These are phyloP conservation scores for Caenorhabditis sp. DNA, from an alignment of 2,888 invertebrate genomes.

Conservation along the genomic window DNA sequence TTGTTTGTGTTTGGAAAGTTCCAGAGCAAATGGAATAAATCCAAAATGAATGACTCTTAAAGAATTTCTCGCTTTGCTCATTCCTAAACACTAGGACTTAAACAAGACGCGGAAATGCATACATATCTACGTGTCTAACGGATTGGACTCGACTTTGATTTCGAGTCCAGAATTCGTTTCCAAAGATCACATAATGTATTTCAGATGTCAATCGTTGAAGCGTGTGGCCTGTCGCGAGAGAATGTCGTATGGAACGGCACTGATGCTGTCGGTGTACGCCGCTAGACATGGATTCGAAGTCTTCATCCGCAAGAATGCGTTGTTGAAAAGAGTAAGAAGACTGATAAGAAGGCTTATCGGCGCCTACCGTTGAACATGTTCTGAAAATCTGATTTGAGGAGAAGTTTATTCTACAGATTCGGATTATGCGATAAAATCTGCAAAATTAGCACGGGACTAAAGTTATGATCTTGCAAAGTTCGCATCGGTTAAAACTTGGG, in stretches of 20 bases:
- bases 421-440: too few relatives aligned
- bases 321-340: slow-evolving; percentile 86
- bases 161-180: background rate
- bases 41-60: slow-evolving; percentile 19
- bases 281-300: slow-evolving; percentile 66
- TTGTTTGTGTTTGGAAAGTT: slow-evolving; percentile 1
- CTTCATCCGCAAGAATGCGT: slow-evolving; percentile 88
- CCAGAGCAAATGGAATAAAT: background rate
- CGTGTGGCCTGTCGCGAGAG: slow-evolving; percentile 86
- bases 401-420: too few relatives aligned
- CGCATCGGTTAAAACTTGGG: too few relatives aligned
- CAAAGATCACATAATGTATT: slow-evolving; percentile 24
- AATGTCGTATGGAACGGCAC: slow-evolving; percentile 89
- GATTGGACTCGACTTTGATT: background rate
- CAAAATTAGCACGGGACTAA: too few relatives aligned
- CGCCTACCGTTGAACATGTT: too few relatives aligned
- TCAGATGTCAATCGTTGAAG: slow-evolving; percentile 64
- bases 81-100: slow-evolving; percentile 18
- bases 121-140: slow-evolving; percentile 6
- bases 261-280: slow-evolving; percentile 87
- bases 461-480: too few relatives aligned
- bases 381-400: too few relatives aligned
- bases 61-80: too few relatives aligned
- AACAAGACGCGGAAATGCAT: slow-evolving; percentile 1
- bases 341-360: background rate